Conservation (phyloP, 2,797 vertebrate species). For the Acridotheres tristis region DNA sequence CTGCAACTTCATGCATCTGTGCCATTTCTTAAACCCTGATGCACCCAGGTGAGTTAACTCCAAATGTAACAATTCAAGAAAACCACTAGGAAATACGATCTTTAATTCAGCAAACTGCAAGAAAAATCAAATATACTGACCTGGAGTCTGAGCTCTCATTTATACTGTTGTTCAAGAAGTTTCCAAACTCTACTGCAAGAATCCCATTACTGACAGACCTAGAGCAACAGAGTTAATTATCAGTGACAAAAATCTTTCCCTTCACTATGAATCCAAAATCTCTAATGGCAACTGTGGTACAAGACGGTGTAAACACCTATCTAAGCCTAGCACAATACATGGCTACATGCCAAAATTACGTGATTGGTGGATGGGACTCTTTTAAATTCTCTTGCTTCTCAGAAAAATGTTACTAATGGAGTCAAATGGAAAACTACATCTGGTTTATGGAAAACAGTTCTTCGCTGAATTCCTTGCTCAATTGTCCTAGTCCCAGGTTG, state of each 20-base stretch:
- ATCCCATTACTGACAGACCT: constrained; percentile 84
- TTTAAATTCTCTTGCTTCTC: background rate
- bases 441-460: background rate
- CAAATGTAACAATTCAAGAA: background rate
- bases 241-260: background rate
- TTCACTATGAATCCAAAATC: background rate
- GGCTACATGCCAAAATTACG: background rate
- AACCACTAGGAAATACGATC: background rate
- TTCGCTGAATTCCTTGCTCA: background rate
- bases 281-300: background rate
- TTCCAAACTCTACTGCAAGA: constrained; percentile 85
- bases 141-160: constrained; percentile 76
- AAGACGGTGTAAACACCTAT: background rate
- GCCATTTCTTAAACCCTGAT: background rate
- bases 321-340: background rate
- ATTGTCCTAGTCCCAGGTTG: background rate
- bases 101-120: background rate
- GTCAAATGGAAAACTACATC: background rate
- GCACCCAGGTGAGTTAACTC: background rate
- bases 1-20: background rate
- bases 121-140: constrained; percentile 75
- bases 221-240: background rate
- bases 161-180: constrained; percentile 79
- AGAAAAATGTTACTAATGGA: background rate
- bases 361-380: background rate